Base-by-base conservation (phyloP, 2,888 invertebrate species). In the Anarsia innoxiella region DNA sequence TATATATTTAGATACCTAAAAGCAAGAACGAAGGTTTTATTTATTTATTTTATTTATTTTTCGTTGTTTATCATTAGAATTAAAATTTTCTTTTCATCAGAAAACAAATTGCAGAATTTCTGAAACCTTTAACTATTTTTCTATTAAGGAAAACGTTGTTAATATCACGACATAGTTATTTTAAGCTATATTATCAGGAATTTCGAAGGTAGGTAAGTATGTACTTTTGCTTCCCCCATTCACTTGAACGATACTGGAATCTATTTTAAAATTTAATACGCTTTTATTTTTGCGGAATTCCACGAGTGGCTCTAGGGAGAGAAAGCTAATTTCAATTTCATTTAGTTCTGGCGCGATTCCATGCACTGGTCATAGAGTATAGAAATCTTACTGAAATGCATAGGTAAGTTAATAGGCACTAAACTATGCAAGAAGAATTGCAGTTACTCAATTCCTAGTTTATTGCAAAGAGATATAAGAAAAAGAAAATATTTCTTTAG, bases 271-370 rank as follows among this genome's bases (percentile, higher is more conserved):
- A 80, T 80, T 77, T 80, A 82, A 79, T 80, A 74, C 78, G 68
- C 73, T 82, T 82, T 83, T 82, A 83, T 83, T 83, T 70, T 82
- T 72, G 73, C 71, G 66, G 67, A 76, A 75, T 78, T 76, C 77
- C 72, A 71, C 76, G 72, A 72, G 66, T 67, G 77, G 75, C 82
- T 77, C 80, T 59, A 39, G 83, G 83, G 83, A 82, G 77, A 59
- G 78, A 72, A 79, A 82, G 80, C 82, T 83, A 83, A 83, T 83
- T 83, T 83, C 83, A 83, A 83, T 83, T 83, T 83, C 82, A 83
- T 83, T 83, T 83, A 83, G 83, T 80, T 78, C 82, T 83, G 82
- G 83, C 82, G 82, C 78, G 67, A 72, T 77, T 83, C 83, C 83
- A 83, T 82, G 79, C 73, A 73, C 67, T 68, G 61, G 42, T 34